Evolutionary conservation across 2,888 invertebrate genomes (phyloP), one percentile per base, ranked within the genome.

Genomic region (Ormyrus labotus): DNA sequence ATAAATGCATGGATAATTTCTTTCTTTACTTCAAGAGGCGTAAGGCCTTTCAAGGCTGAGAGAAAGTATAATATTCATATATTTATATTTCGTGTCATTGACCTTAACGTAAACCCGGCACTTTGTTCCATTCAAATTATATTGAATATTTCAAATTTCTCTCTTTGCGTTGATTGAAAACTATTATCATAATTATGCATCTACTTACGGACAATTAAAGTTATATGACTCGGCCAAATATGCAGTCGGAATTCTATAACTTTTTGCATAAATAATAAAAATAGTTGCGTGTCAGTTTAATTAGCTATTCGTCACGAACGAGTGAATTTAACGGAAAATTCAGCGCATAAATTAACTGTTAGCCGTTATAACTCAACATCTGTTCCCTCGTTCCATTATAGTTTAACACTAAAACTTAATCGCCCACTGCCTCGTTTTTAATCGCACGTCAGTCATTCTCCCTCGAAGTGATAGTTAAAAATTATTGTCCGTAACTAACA

Each of bases 321-420:
- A 69, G 64, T 58, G 77, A 77, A 34, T 65, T 81, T 73, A 78
- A 81, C 73, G 81, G 74, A 81, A 74, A 81, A 81, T 80, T 72
- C 68, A 72, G 71, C 67, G 80, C 61, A 73, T 72, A 70, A 80
- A 80, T 75, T 70, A 73, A 63, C 5, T 57, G 19, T 7, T 11
- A 8, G 58, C 81, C 81, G 81, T 81, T 78, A 81, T 69, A 68
- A 70, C 55, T n/a, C 68, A 72, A 76, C 76, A 77, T 73, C 77
- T 77, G 72, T 61, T 77, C n/a, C 6, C 55, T 34, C 48, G 13
- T 70, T 67, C n/a, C 19, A 61, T 53, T 11, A 68, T 19, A 68
- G 68, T 68, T 19, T 57, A 65, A 47, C 63, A 9, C 47, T 72
- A 19, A 65, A 57, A 65, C 48, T 34, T 65, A 74, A 57, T 74